Evolutionary conservation across 2,797 vertebrate genomes (phyloP), one percentile per base, ranked within the genome.

Genomic region (Decapterus maruadsi): DNA sequence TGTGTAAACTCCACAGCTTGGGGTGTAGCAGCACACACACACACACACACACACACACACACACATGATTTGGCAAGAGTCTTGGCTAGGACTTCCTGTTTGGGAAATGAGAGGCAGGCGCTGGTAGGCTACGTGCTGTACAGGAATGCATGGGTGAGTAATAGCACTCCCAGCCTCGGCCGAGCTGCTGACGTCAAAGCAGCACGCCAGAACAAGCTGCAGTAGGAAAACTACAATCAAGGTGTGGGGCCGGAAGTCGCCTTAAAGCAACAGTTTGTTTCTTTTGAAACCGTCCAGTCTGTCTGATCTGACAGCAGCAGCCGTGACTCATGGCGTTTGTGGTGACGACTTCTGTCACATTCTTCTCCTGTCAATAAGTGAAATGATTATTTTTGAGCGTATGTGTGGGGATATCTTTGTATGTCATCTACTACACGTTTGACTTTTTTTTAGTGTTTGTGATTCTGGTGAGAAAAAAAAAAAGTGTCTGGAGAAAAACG

Each of bases 71-170:
- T 90, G 85, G 88, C 90, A 93, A 92, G 68, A 73, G 75, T 72
- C 70, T 83, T 85, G 81, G 83, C 83, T 53, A 36, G 77, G 48
- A 84, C 91, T 92, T 94, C 92, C 91, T 91, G 92, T 92, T 93
- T 92, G 89, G 86, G 89, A 90, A 93, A 88, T 63, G 51, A 54
- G 80, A 86, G 79, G 84, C 76, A 78, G 72, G 65, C 77, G 79
- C 84, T 87, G 85, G 90, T 91, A 34, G 31, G 31, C 31, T 34
- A 93, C 90, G 84, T 59, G 77, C 57, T 87, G 83, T 87, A 84
- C 78, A 91, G 88, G 93, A 95, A 95, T 95, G 93, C 77, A 71
- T 81, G 84, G 67, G 62, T 40, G 38, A 95, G 90, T 95, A 94
- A 95, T 84, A 90, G 92, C 90, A 90, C 94, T 94, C 92, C 92